Evolutionary conservation across 2,888 invertebrate genomes (phyloP), one percentile per base, ranked within the genome.

Genomic region (Thymelicus lineola): DNA sequence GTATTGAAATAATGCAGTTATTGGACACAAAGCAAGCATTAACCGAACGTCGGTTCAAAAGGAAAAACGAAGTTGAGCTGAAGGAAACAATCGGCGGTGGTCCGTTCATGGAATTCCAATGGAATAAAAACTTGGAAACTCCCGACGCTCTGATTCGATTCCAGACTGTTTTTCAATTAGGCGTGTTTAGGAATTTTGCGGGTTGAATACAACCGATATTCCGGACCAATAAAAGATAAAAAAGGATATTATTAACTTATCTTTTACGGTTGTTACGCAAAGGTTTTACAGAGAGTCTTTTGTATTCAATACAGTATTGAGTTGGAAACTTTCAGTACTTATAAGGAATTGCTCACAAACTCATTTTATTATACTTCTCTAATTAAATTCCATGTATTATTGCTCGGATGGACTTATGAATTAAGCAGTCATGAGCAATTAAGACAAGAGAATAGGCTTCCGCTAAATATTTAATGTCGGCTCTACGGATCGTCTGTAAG

Each of bases 121-220:
- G 42, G 57, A 62, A 62, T 68, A 62, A 62, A 60, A 62, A 62
- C 48, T 67, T 67, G 61, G 60, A 45, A 68, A 68, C 68, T 68
- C 46, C 17, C n/a, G 67, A 35, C 42, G 68, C 62, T 17, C 62
- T 58, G 62, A 69, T 69, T 69, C 62, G 35, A 58, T 63, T 69
- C 62, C 62, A 55, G 68, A 55, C 55, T 69, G 68, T 63, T 69
- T 68, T 69, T 69, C 68, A 69, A 63, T 69, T 63, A 69, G 62
- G 62, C 57, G 46, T 69, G 62, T 58, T 69, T 69, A 63, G 62
- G 48, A 63, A 63, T 69, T 69, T 69, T 62, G 61, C 36, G 68
- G 68, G 57, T 62, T 62, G 61, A 61, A 55, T 45, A 45, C n/a
- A 68, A 62, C 55, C 55, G 46, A 57, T 68, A 57, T 55, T 46